Evolutionary conservation across 2,888 invertebrate species (phyloP), one percentile per base, ranked within the genome.

Genomic region (Torymus auratus): DNA sequence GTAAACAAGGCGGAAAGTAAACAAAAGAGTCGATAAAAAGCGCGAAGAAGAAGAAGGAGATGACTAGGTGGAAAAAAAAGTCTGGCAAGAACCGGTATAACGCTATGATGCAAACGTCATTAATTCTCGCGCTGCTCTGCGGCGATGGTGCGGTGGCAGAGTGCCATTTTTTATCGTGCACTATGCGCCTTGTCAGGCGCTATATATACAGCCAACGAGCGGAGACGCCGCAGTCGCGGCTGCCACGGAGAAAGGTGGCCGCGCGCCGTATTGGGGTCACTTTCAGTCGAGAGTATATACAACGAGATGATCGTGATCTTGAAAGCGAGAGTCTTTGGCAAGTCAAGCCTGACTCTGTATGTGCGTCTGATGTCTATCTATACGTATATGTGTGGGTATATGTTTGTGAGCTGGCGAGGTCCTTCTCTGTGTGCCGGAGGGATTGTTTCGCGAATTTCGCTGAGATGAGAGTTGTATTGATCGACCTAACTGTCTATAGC

Each of bases 221-320:
- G 41, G 41, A 41, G 41, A 41, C 41, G 41, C 41, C 41, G 23
- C 17, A 82, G 83, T 81, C 68, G 58, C 71, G 58, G n/a, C 20
- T 20, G 20, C 20, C 20, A 20, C 82, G 88, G 90, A 89, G 90
- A 90, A 90, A 90, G 90, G 90, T 88, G 83, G 55, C 28, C 15
- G 70, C 15, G 70, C 80, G 82, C 84, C 73, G 85, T 85, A 90
- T 89, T 83, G 88, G 87, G 90, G 91, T 86, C 90, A 89, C 91
- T 90, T 91, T 90, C 90, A 86, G 84, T 86, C 83, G 85, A 83
- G 85, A 86, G 87, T 56, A 58, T 67, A 41, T 41, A 41, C 41
- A 41, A 41, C 13, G 28, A 86, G 86, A 85, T 87, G 89, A 86
- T 90, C 90, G 85, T 90, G 91, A 91, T 91, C 90, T 91, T 91